A percentile compares a stretch with the other conserved stretches of the same genome.
Conservation (phyloP, 2,113 vertebrate species). For the Telmatochromis brichardi region DNA sequence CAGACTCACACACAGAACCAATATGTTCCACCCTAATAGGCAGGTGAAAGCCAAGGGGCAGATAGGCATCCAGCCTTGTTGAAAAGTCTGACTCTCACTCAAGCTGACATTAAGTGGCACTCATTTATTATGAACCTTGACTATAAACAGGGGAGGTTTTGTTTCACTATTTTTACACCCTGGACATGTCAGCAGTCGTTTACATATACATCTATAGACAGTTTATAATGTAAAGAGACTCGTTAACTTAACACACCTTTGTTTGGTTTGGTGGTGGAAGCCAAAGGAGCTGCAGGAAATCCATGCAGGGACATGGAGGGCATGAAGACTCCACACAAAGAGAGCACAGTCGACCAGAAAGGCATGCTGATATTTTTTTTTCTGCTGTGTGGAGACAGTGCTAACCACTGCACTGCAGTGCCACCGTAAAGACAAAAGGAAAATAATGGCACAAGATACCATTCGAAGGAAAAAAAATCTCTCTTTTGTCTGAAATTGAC, state of each 20-base stretch:
- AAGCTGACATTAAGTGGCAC: slow-evolving; percentile 16
- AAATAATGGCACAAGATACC: background rate
- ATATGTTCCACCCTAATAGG: slow-evolving; percentile 58
- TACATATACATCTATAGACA: background rate
- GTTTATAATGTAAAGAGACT: background rate
- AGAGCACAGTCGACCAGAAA: background rate
- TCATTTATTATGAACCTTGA: background rate
- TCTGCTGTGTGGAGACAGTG: background rate
- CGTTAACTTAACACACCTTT: background rate
- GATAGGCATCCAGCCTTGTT: slow-evolving; percentile 18
- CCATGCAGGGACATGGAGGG: too few relatives aligned
- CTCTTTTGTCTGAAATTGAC: background rate
- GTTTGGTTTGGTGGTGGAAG: background rate
- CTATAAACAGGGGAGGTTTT: background rate
- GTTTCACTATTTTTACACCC: background rate
- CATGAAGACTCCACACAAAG: background rate
- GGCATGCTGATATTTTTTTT: background rate
- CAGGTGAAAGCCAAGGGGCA: slow-evolving; percentile 45
- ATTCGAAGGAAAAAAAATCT: background rate
- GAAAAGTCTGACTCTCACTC: slow-evolving; percentile 20
- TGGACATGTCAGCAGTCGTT: background rate
- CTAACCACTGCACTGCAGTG: background rate
- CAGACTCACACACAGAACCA: slow-evolving; percentile 13
- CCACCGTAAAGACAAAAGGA: background rate
- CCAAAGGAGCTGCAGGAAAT: background rate